Conservation (phyloP, 2,888 invertebrate genomes). For the Papilio protenor region DNA sequence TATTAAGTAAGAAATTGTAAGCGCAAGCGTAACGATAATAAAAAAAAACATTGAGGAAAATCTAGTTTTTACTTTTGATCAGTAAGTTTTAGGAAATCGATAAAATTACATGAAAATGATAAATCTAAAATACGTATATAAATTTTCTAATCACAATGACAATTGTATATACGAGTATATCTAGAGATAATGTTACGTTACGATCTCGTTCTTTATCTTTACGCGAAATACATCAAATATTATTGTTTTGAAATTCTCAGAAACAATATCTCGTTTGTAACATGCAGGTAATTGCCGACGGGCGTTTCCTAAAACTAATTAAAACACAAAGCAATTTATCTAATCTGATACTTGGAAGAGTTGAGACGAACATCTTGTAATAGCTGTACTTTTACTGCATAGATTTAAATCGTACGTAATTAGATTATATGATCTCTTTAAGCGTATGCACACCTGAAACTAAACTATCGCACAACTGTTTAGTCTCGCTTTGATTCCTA, state of each 20-base stretch:
- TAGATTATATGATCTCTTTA: neutral
- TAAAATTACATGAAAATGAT: neutral
- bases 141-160: slow-evolving; percentile 1
- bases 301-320: slow-evolving; percentile 40
- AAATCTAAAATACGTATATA: neutral
- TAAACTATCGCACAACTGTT: too few relatives aligned
- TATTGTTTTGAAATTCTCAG: slow-evolving; percentile 37
- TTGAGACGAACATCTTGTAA: slow-evolving; percentile 7
- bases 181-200: slow-evolving; percentile 10
- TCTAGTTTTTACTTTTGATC: neutral
- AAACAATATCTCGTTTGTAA: slow-evolving; percentile 36
- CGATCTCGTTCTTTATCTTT: slow-evolving; percentile 16
- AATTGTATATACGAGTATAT: too few relatives aligned
- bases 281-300: slow-evolving; percentile 27
- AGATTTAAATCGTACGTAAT: neutral
- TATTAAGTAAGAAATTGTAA: neutral
- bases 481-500: too few relatives aligned
- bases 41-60: neutral
- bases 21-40: neutral
- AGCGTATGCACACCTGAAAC: neutral
- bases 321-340: slow-evolving; percentile 37
- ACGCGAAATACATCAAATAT: slow-evolving; percentile 35
- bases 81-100: neutral
- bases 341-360: slow-evolving; percentile 39
- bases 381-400: neutral